A percentile compares a stretch with the other conserved stretches of the same genome.
Conservation (phyloP, 2,113 vertebrate genomes). For the Prionailurus bengalensis region DNA sequence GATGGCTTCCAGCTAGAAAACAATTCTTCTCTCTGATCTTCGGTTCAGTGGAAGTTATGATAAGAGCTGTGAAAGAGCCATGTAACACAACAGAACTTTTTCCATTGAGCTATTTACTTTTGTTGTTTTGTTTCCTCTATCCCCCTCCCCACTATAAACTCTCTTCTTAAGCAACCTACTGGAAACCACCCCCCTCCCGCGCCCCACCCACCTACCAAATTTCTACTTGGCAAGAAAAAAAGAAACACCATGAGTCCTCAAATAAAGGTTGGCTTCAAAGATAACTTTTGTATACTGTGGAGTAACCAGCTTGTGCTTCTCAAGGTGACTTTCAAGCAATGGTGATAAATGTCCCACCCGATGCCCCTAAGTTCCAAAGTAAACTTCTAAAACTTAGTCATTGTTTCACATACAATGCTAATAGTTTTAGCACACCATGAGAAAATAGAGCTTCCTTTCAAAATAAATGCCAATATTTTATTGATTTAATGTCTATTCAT, state of each 20-base stretch:
- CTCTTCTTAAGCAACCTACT: not conserved
- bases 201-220: not conserved
- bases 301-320: conserved; percentile 12
- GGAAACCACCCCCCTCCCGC: not conserved
- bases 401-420: not conserved
- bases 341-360: not conserved
- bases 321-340: not conserved
- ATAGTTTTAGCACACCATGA: not conserved
- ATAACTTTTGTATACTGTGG: not conserved
- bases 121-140: not conserved
- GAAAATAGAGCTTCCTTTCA: not conserved
- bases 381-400: conserved; percentile 33
- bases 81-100: not conserved
- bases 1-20: not conserved
- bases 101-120: not conserved
- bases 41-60: not conserved
- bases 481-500: no score
- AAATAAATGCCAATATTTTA: not conserved
- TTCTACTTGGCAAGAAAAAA: not conserved
- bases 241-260: not conserved
- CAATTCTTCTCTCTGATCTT: not conserved
- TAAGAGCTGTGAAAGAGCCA: not conserved
- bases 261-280: conserved; percentile 8
- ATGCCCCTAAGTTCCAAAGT: not conserved
- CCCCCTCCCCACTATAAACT: not conserved